Percentiles rank a stretch among this genome's conserved stretches.
Evolutionary conservation across 2,797 vertebrate species (phyloP).

Genomic region (Sebastes taczanowskii): DNA sequence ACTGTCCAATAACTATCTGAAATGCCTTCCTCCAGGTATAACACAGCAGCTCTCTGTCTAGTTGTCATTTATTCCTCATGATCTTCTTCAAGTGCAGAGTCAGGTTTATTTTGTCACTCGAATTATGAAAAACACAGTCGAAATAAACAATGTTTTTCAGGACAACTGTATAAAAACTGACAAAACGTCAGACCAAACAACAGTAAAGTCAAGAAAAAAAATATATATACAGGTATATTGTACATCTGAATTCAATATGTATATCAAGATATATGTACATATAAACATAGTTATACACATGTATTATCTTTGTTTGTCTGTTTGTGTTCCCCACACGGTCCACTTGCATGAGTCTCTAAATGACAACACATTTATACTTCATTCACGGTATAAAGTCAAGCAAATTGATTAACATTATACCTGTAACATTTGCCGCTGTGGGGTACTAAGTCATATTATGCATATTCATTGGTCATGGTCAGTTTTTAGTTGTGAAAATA

Average conservation of each 20-base stretch:
- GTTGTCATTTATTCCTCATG: background rate
- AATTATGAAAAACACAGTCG: background rate
- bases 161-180: background rate
- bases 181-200: background rate
- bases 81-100: background rate
- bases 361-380: background rate
- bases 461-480: background rate
- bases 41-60: background rate
- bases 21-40: constrained; percentile 91
- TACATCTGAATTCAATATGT: background rate
- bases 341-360: background rate
- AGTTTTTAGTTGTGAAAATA: background rate
- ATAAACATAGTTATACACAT: background rate
- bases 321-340: too few species aligned
- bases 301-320: background rate
- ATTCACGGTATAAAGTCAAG: background rate
- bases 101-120: background rate
- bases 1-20: constrained; percentile 93
- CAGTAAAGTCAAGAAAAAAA: background rate
- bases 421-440: accelerated
- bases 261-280: background rate
- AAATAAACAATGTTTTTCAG: background rate
- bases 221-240: background rate
- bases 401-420: background rate
- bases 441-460: background rate